These are phyloP conservation scores for Torymus tubicola DNA, from an alignment of 2,888 invertebrate genomes.

Conservation along the genomic window DNA sequence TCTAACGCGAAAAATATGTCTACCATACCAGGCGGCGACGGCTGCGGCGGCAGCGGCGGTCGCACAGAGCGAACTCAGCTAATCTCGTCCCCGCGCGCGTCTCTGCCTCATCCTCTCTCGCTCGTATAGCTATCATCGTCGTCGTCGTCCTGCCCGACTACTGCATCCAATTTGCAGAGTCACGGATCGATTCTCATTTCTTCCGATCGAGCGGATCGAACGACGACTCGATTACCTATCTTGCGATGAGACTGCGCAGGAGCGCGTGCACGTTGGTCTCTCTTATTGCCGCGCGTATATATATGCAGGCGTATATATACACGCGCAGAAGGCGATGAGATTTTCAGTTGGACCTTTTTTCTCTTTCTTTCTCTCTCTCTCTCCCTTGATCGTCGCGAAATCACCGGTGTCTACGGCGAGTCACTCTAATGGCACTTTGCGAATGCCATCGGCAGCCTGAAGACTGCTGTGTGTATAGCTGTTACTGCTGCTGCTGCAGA, in stretches of 20 bases:
- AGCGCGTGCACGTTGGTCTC: not conserved
- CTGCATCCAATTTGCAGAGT: slow-evolving; percentile 59
- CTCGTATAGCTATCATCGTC: not conserved
- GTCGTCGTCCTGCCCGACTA: slow-evolving; percentile 40
- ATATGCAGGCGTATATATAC: slow-evolving; percentile 7
- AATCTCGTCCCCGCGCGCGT: slow-evolving; percentile 9
- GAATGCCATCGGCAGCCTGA: slow-evolving; percentile 23
- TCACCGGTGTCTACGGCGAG: slow-evolving; percentile 53
- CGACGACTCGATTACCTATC: slow-evolving; percentile 59
- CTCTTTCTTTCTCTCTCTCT: not conserved
- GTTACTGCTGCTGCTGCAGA: not conserved
- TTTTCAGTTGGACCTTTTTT: slow-evolving; percentile 51
- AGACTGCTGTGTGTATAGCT: slow-evolving; percentile 1
- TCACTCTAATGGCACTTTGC: slow-evolving; percentile 52
- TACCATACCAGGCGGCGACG: not conserved
- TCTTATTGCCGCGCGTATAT: slow-evolving; percentile 41
- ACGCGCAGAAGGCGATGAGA: slow-evolving; percentile 43
- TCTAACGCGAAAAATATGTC: slow-evolving; percentile 31
- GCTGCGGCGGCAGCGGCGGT: not conserved
- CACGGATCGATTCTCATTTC: slow-evolving; percentile 59
- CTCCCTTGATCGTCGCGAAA: slow-evolving; percentile 53
- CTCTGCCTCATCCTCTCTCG: not conserved
- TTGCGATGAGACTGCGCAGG: slow-evolving; percentile 24
- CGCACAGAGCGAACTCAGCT: not conserved
- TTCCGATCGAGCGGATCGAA: slow-evolving; percentile 58